phyloP scores from a whole-genome alignment of 53 echinoderm and acorn worm genomes.

The Patiria pectinifera region DNA sequence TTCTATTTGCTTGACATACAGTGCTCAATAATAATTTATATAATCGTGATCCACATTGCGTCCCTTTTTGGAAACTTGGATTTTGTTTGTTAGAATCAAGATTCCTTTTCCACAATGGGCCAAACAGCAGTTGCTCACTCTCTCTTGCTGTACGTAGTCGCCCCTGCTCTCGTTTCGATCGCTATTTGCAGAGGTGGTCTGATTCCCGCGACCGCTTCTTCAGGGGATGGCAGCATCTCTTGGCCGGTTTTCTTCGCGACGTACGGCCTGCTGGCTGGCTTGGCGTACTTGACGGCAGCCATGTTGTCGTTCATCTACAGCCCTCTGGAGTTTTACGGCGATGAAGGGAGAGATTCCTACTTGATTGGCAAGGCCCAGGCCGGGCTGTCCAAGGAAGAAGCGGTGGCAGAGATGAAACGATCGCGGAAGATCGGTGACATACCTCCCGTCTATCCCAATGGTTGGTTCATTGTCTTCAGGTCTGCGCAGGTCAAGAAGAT shows the following conservation, averaged over 20 bases:
- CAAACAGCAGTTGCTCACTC: no score
- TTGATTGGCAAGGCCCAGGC: not conserved
- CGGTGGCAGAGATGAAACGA: conserved; percentile 9
- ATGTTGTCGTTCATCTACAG: not conserved
- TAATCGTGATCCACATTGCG: no score
- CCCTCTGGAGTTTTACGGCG: not conserved
- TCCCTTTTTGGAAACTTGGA: no score
- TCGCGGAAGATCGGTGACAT: conserved; percentile 39
- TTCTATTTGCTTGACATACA: no score
- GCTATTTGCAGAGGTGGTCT: no score
- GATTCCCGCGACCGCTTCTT: no score
- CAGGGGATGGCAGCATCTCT: not conserved
- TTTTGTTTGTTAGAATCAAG: no score
- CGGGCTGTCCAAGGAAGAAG: conserved; percentile 7
- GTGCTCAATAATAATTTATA: no score
- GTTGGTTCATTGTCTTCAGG: conserved; percentile 60
- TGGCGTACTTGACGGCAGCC: not conserved
- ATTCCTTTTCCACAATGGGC: not conserved
- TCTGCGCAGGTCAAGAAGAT: conserved; percentile 32
- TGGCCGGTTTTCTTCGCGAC: not conserved
- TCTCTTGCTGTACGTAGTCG: no score
- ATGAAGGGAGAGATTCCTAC: conserved; percentile 1
- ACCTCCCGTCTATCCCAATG: conserved; percentile 72
- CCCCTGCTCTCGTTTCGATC: no score
- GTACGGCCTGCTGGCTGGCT: not conserved